phyloP scores from a whole-genome alignment of 2,888 invertebrate genomes.

The Timandra comae region DNA sequence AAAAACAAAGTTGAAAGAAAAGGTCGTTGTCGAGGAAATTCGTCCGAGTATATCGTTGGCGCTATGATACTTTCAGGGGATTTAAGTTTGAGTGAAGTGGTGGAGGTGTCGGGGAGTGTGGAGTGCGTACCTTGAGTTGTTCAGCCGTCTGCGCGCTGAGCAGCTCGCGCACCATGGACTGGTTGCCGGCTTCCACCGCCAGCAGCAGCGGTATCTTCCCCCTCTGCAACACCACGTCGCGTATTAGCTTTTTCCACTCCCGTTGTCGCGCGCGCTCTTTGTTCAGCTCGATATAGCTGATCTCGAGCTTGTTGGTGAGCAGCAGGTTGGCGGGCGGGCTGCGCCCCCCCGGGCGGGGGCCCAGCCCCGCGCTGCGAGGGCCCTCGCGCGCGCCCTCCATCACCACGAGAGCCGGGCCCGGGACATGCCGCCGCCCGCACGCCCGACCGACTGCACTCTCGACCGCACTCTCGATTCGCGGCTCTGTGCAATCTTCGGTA shows the following conservation, averaged over 20 bases:
- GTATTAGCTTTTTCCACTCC: slow-evolving; percentile 77
- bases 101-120: slow-evolving; percentile 3
- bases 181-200: slow-evolving; percentile 96
- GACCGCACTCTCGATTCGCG: slow-evolving; percentile 53
- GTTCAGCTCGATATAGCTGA: slow-evolving; percentile 71
- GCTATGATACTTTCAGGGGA: background rate
- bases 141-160: slow-evolving; percentile 91
- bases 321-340: slow-evolving; percentile 51
- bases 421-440: no score
- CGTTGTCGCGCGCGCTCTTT: slow-evolving; percentile 70
- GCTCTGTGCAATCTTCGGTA: slow-evolving; percentile 55
- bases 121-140: slow-evolving; percentile 87
- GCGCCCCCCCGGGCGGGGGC: slow-evolving; percentile 37
- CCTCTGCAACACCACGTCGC: slow-evolving; percentile 83
- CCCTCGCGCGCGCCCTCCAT: slow-evolving; percentile 43
- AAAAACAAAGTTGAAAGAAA: slow-evolving; percentile 13
- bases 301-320: slow-evolving; percentile 65
- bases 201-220: slow-evolving; percentile 95
- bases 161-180: slow-evolving; percentile 95
- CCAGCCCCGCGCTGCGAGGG: slow-evolving; percentile 46
- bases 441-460: slow-evolving; percentile 44
- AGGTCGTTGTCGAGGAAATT: slow-evolving; percentile 10
- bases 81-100: slow-evolving; percentile 2
- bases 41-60: background rate
- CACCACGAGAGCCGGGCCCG: slow-evolving; percentile 32